phyloP scores from a whole-genome alignment of 2,888 invertebrate genomes.

The Cloeon dipterum region DNA sequence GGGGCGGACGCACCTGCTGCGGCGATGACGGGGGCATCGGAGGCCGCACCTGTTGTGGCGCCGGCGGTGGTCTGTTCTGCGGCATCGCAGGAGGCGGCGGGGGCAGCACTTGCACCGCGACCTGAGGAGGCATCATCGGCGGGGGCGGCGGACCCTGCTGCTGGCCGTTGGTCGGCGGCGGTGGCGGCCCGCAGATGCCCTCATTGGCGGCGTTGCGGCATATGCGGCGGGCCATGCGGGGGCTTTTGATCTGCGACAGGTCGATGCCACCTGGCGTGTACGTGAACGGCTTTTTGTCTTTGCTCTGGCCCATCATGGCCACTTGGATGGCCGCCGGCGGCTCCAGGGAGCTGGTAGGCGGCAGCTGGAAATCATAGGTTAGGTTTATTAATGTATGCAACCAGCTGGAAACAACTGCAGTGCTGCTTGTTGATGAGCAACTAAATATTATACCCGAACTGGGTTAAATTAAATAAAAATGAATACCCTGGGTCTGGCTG shows the following conservation, averaged over 20 bases:
- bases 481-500: no score
- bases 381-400: no score
- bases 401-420: no score
- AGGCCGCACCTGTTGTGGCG: slow-evolving; percentile 12
- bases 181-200: slow-evolving; percentile 32
- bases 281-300: slow-evolving; percentile 92
- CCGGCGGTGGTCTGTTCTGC: slow-evolving; percentile 9
- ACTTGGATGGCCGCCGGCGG: slow-evolving; percentile 79
- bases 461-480: no score
- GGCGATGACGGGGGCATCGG: slow-evolving; percentile 12
- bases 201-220: slow-evolving; percentile 46
- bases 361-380: no score
- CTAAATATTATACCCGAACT: no score
- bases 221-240: slow-evolving; percentile 64
- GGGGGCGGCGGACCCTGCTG: slow-evolving; percentile 18
- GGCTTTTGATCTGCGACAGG: slow-evolving; percentile 71
- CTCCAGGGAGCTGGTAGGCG: slow-evolving; percentile 19
- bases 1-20: slow-evolving; percentile 12
- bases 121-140: slow-evolving; percentile 34
- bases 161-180: slow-evolving; percentile 18
- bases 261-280: slow-evolving; percentile 86
- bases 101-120: slow-evolving; percentile 37
- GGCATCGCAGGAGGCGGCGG: slow-evolving; percentile 28
- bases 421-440: no score
- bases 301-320: slow-evolving; percentile 91